These are phyloP conservation scores for Formica selysi DNA, from an alignment of 1,140 invertebrate genomes.

Conservation along the genomic window DNA sequence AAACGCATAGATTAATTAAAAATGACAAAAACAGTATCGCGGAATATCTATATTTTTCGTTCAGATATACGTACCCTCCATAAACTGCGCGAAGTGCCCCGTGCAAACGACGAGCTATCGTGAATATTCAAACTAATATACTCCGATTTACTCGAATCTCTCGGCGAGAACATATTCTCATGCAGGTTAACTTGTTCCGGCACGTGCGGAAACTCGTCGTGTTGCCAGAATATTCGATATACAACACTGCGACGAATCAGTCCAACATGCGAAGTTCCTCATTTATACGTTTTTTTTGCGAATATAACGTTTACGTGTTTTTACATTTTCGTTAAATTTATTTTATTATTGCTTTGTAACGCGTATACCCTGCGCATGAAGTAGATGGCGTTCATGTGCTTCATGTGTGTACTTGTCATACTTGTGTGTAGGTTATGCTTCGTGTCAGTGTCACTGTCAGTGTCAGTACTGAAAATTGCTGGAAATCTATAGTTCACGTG, in stretches of 20 bases:
- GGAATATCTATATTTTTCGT: not conserved
- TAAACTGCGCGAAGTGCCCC: conserved; percentile 82
- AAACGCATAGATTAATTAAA: not conserved
- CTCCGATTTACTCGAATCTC: conserved; percentile 79
- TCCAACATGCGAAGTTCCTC: conserved; percentile 58
- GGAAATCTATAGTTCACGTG: no score
- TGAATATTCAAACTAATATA: conserved; percentile 85
- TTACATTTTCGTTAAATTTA: conserved; percentile 59
- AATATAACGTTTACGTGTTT: conserved; percentile 23
- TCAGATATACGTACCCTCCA: conserved; percentile 83
- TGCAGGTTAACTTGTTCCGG: conserved; percentile 75
- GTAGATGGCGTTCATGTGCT: conserved; percentile 33
- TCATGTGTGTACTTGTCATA: no score
- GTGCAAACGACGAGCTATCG: conserved; percentile 78
- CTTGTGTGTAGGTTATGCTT: not conserved
- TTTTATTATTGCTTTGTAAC: conserved; percentile 47
- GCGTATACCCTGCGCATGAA: conserved; percentile 23
- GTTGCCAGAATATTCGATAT: conserved; percentile 59
- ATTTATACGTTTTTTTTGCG: conserved; percentile 62
- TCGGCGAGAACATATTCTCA: conserved; percentile 81
- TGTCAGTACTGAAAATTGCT: no score
- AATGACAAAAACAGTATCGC: not conserved
- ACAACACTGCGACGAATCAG: conserved; percentile 21
- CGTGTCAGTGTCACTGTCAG: no score
- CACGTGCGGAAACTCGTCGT: conserved; percentile 21